Evolutionary conservation across 2,113 vertebrate genomes (phyloP).

Genomic region (Alligator mississippiensis): DNA sequence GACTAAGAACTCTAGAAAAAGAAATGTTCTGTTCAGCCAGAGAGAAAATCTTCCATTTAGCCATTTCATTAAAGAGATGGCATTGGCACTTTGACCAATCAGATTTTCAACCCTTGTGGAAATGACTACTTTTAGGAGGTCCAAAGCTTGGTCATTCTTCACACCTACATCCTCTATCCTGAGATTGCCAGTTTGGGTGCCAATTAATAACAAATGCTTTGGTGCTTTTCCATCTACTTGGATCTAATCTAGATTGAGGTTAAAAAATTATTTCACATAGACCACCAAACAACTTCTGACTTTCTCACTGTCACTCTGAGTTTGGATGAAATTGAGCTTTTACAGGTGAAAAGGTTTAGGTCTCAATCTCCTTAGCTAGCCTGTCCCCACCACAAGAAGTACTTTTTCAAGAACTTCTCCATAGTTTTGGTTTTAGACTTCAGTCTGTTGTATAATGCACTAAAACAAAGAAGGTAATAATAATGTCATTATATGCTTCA

Average conservation of each 20-base stretch:
- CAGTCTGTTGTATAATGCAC: background rate
- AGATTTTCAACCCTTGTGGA: slow-evolving; percentile 66
- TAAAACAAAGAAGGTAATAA: background rate
- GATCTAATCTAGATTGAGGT: slow-evolving; percentile 31
- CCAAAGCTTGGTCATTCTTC: slow-evolving; percentile 66
- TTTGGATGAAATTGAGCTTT: slow-evolving; percentile 20
- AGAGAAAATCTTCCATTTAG: slow-evolving; percentile 74
- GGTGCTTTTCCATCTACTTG: background rate
- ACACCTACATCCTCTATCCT: slow-evolving; percentile 39
- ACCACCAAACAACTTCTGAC: background rate
- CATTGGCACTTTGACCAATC: slow-evolving; percentile 63
- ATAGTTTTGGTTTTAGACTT: background rate
- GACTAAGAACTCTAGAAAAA: slow-evolving; percentile 55
- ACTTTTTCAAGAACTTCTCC: background rate
- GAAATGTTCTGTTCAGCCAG: slow-evolving; percentile 66
- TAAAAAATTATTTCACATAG: slow-evolving; percentile 37
- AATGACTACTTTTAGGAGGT: slow-evolving; percentile 67
- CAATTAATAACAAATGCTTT: slow-evolving; percentile 59
- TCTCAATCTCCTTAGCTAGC: background rate
- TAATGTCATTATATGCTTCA: background rate
- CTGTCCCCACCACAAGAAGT: background rate
- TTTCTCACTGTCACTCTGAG: slow-evolving; percentile 30
- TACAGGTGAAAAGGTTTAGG: background rate
- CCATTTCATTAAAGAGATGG: slow-evolving; percentile 71
- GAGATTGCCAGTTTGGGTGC: slow-evolving; percentile 63